These are phyloP conservation scores for Piscicola geometra DNA, from an alignment of 2,888 invertebrate genomes.

Conservation along the genomic window DNA sequence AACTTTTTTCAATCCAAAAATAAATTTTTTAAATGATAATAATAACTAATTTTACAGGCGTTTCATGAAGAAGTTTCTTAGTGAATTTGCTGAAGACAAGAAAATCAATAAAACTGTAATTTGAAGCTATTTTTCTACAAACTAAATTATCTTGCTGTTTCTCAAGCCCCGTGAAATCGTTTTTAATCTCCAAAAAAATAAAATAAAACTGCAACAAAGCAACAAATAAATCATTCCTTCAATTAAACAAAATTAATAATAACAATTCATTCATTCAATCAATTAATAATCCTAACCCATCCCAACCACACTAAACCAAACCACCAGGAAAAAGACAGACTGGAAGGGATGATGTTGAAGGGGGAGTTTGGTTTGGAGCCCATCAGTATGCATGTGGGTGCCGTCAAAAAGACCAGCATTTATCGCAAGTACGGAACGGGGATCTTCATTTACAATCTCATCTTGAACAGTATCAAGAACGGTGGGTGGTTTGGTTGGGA, in stretches of 20 bases:
- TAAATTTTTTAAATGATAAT: not conserved
- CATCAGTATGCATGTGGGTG: not conserved
- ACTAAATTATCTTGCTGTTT: too few relatives aligned
- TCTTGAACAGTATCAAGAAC: not conserved
- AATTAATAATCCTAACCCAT: not conserved
- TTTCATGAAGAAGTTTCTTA: not conserved
- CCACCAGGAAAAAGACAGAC: not conserved
- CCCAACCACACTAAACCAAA: too few relatives aligned
- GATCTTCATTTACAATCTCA: conserved; percentile 5
- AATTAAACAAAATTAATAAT: not conserved
- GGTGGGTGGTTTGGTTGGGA: not conserved
- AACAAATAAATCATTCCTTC: not conserved
- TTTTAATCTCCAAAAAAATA: too few relatives aligned
- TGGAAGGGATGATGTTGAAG: not conserved
- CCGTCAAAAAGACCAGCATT: conserved; percentile 2
- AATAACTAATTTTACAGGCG: not conserved
- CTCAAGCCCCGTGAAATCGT: too few relatives aligned
- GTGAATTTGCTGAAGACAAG: not conserved
- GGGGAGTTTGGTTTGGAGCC: not conserved
- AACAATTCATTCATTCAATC: not conserved
- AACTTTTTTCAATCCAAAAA: too few relatives aligned
- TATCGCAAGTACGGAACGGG: not conserved
- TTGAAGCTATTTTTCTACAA: too few relatives aligned
- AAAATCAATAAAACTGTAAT: not conserved
- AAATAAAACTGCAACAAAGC: too few relatives aligned